These are phyloP conservation scores for Cataglyphis livida DNA, from an alignment of 2,888 invertebrate species.

Conservation along the genomic window DNA sequence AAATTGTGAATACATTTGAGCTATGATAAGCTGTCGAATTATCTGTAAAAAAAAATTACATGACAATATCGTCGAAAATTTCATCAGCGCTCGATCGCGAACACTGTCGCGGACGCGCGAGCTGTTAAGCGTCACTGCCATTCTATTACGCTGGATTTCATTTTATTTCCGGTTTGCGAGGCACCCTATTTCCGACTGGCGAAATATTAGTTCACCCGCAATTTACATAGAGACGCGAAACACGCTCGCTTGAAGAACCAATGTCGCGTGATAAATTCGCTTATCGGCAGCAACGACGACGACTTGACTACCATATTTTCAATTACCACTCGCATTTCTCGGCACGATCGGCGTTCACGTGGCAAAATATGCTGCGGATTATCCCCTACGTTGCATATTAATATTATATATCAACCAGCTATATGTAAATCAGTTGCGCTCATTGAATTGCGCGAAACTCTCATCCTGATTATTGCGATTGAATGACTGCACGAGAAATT, in stretches of 20 bases:
- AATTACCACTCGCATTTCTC: slow-evolving; percentile 39
- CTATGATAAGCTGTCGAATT: slow-evolving; percentile 18
- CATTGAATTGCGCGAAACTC: neutral
- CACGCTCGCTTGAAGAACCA: slow-evolving; percentile 62
- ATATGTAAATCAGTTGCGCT: neutral
- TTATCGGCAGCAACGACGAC: slow-evolving; percentile 37
- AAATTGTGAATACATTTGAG: neutral
- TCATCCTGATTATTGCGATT: neutral
- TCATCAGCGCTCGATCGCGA: neutral
- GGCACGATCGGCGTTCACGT: slow-evolving; percentile 11
- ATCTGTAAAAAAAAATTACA: slow-evolving; percentile 7
- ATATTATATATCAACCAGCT: neutral
- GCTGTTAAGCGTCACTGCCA: slow-evolving; percentile 53
- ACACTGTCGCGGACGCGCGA: slow-evolving; percentile 54
- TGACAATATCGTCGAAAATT: slow-evolving; percentile 22
- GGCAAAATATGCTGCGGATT: slow-evolving; percentile 36
- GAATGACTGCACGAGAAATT: neutral
- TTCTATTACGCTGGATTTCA: slow-evolving; percentile 62
- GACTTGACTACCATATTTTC: slow-evolving; percentile 49
- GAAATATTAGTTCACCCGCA: slow-evolving; percentile 74
- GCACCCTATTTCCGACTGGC: slow-evolving; percentile 75
- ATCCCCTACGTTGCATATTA: neutral
- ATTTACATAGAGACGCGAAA: slow-evolving; percentile 77
- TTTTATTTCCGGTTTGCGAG: slow-evolving; percentile 77
- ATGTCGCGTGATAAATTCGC: slow-evolving; percentile 71